phyloP scores from a whole-genome alignment of 2,113 vertebrate genomes.

The Lampris incognitus region DNA sequence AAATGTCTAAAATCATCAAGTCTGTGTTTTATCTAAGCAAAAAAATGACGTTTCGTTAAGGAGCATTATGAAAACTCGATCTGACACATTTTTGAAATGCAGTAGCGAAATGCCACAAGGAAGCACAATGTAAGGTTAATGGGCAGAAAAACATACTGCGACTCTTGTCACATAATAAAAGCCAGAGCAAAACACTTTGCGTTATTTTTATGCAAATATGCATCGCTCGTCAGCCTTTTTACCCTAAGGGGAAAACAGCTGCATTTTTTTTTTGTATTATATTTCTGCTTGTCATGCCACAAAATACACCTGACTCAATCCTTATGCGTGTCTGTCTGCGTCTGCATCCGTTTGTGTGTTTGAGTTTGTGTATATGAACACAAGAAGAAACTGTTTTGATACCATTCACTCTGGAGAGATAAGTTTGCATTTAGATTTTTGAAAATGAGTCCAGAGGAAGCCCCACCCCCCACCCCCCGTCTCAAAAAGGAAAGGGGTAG shows the following conservation, averaged over 20 bases:
- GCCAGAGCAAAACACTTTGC: constrained; percentile 53
- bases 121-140: constrained; percentile 63
- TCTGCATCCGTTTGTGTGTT: neutral
- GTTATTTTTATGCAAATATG: constrained; percentile 80
- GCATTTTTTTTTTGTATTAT: constrained; percentile 64
- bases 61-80: constrained; percentile 29
- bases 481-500: constrained; percentile 12
- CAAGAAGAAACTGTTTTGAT: constrained; percentile 72
- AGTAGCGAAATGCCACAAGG: constrained; percentile 37
- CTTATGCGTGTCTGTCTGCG: constrained; percentile 28
- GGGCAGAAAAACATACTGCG: constrained; percentile 61
- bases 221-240: constrained; percentile 55
- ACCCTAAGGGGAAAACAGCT: constrained; percentile 64
- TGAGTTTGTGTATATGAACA: constrained; percentile 34
- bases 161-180: constrained; percentile 59
- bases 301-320: constrained; percentile 59
- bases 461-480: neutral
- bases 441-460: constrained; percentile 20
- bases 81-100: constrained; percentile 36
- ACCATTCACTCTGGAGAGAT: constrained; percentile 59
- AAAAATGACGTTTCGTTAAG: constrained; percentile 19
- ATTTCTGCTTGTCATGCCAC: constrained; percentile 64
- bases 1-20: neutral
- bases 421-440: constrained; percentile 42
- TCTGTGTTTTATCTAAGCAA: constrained; percentile 17